Evolutionary conservation across 2,888 invertebrate species (phyloP), one percentile per base, ranked within the genome.

Genomic region (Andrena praecox): DNA sequence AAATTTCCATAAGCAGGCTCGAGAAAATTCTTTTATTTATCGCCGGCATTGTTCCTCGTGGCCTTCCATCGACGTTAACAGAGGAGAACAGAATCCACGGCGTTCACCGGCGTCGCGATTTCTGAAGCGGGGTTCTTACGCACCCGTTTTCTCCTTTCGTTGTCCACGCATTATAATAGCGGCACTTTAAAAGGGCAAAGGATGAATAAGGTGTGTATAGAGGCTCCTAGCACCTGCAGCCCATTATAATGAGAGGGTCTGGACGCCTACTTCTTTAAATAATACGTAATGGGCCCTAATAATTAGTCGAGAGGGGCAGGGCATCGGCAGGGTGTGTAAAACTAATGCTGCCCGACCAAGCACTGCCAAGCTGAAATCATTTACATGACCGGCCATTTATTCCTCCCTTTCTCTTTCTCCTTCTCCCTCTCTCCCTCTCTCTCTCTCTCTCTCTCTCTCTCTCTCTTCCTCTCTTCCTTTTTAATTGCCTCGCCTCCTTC

Each of bases 231-330:
- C 90, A 90, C 90, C 90, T 90, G 90, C 90, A 84, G 84, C 72
- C 90, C 86, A 85, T 89, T 89, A 90, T 89, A 89, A 90, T 88
- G 85, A 89, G 84, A 76, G 82, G 82, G 77, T 64, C 81, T 67
- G 89, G 66, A 87, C 75, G 86, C 80, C 85, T 86, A 78, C 87
- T 87, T 88, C 87, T 89, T 89, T 88, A 89, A 88, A 90, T 88
- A 90, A 90, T 85, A 89, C 85, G 88, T 90, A 90, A 90, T 90
- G 89, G 88, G 89, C 82, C 87, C 86, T 89, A 90, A 90, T 90
- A 90, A 90, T 90, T 90, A 90, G 90, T 85, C 86, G 86, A 72
- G 10, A 33, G 62, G 48, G 66, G 73, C 20, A 27, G 78, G 82
- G 87, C 86, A 83, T 86, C 75, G 75, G 73, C 64, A 56, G 74